A percentile compares a stretch with the other conserved stretches of the same genome.
Evolutionary conservation across 2,113 vertebrate genomes (phyloP).

Genomic region (Sylvietta virens): DNA sequence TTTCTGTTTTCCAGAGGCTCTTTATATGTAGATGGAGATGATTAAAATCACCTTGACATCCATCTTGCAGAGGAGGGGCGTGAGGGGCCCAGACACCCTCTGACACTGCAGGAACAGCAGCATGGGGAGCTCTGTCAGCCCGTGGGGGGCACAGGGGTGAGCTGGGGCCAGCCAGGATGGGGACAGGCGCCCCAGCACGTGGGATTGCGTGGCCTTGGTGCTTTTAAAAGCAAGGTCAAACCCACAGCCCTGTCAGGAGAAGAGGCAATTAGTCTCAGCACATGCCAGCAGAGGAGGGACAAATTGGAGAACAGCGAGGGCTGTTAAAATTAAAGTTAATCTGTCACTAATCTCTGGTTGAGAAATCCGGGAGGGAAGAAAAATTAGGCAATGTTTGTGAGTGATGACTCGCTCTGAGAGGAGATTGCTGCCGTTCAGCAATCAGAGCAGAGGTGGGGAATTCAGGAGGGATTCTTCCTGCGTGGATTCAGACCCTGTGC

Average conservation of each 20-base stretch:
- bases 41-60: conserved; percentile 44
- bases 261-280: conserved; percentile 47
- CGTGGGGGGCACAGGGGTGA: background rate
- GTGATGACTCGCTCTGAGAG: background rate
- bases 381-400: background rate
- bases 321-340: conserved; percentile 63
- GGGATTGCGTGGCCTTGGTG: background rate
- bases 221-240: conserved; percentile 33
- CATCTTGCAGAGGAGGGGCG: background rate
- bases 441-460: background rate
- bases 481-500: background rate
- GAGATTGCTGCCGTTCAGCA: background rate
- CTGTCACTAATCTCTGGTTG: conserved; percentile 45
- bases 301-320: conserved; percentile 26
- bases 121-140: background rate
- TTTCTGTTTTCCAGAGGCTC: conserved; percentile 12
- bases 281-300: conserved; percentile 47
- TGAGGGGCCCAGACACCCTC: background rate
- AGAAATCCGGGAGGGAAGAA: background rate
- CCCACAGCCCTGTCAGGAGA: background rate
- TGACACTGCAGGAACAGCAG: background rate
- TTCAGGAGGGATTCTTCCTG: background rate
- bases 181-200: background rate
- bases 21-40: background rate
- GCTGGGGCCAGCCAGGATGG: background rate